These are phyloP conservation scores for Nemotelus pantherinus DNA, from an alignment of 2,888 invertebrate species.

Conservation along the genomic window DNA sequence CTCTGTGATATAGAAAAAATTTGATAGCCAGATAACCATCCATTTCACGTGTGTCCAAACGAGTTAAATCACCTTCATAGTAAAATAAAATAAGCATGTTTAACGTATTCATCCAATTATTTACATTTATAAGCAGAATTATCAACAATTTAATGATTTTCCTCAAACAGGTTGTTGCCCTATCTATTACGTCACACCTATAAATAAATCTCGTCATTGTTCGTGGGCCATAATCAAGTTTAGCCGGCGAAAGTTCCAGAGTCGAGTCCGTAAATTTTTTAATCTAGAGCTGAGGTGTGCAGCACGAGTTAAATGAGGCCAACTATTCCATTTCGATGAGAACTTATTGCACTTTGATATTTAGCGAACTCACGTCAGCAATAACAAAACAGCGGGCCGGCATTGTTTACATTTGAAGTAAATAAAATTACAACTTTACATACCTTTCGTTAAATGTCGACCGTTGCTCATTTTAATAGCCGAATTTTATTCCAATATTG, in stretches of 20 bases:
- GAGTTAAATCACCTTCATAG: too few relatives aligned
- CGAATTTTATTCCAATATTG: neutral
- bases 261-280: neutral
- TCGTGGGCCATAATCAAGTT: neutral
- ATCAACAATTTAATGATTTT: too few relatives aligned
- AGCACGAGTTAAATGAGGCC: too few relatives aligned
- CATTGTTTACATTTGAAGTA: neutral
- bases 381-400: neutral
- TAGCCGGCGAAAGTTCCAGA: neutral
- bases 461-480: constrained; percentile 50
- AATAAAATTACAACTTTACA: constrained; percentile 6
- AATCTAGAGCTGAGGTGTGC: neutral
- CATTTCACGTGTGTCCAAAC: too few relatives aligned
- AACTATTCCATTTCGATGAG: too few relatives aligned
- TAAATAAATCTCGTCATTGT: constrained; percentile 39
- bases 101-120: too few relatives aligned
- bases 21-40: too few relatives aligned
- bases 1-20: too few relatives aligned
- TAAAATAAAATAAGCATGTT: too few relatives aligned
- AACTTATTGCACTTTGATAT: too few relatives aligned
- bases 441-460: constrained; percentile 48
- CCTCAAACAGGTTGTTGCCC: constrained; percentile 35
- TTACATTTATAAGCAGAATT: too few relatives aligned
- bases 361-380: too few relatives aligned
- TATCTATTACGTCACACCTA: constrained; percentile 39